Conservation (phyloP, 2,888 invertebrate species). For the Resseliella maxima region DNA sequence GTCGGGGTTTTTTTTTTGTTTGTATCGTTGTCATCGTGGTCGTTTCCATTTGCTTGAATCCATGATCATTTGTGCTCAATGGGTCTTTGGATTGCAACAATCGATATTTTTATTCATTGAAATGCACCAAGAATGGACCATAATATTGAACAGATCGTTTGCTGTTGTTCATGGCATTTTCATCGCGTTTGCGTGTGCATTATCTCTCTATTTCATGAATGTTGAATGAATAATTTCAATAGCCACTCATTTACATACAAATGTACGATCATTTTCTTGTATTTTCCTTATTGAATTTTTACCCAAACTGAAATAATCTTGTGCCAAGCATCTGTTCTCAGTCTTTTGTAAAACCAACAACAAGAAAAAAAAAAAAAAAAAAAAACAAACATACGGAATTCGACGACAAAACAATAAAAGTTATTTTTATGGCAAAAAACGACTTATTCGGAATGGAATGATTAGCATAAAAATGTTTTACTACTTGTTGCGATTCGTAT, state of each 20-base stretch:
- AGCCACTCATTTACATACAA: slow-evolving; percentile 55
- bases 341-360: background rate
- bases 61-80: background rate
- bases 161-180: slow-evolving; percentile 41
- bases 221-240: slow-evolving; percentile 54
- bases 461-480: slow-evolving; percentile 55
- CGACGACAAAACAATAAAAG: slow-evolving; percentile 50
- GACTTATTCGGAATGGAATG: slow-evolving; percentile 51
- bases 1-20: background rate
- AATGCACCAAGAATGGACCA: background rate
- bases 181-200: slow-evolving; percentile 43
- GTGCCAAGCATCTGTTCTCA: background rate
- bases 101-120: background rate
- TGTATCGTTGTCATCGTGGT: background rate
- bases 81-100: background rate
- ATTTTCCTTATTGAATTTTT: background rate
- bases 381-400: background rate
- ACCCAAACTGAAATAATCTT: background rate
- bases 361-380: no score
- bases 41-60: background rate
- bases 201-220: slow-evolving; percentile 53
- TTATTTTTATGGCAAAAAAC: slow-evolving; percentile 46
- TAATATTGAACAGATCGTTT: background rate
- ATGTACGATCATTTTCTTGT: slow-evolving; percentile 13
- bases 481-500: slow-evolving; percentile 54